Evolutionary conservation across 2,113 vertebrate genomes (phyloP).

Genomic region (Campylomormyrus numenius): DNA sequence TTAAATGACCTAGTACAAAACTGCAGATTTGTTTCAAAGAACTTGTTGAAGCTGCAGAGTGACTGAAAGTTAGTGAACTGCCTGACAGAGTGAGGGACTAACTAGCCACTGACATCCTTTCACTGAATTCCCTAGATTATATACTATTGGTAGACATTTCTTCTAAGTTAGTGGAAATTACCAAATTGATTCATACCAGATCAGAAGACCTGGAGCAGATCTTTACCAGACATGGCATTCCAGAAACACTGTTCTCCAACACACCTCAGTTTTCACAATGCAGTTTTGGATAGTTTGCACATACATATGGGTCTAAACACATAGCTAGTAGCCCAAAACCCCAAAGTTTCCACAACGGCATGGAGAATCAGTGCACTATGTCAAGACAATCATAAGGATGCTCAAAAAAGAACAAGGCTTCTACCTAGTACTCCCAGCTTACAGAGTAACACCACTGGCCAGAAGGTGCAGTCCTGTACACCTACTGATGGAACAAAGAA

Average conservation of each 20-base stretch:
- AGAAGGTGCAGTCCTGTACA: background rate
- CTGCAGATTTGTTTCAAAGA: background rate
- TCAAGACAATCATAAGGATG: background rate
- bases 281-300: background rate
- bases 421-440: background rate
- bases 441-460: slow-evolving; percentile 3
- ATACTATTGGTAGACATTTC: background rate
- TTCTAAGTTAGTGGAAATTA: background rate
- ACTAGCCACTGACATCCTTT: background rate
- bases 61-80: background rate
- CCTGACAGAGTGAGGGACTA: background rate
- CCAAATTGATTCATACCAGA: background rate
- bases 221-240: background rate
- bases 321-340: slow-evolving; percentile 8
- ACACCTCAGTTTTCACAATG: background rate
- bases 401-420: slow-evolving; percentile 5
- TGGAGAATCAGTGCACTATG: background rate
- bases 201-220: background rate
- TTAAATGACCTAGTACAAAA: background rate
- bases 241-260: background rate
- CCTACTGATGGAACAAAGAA: background rate
- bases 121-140: background rate
- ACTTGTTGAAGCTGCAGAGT: background rate
- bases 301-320: background rate
- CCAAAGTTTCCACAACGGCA: slow-evolving; percentile 4